Conservation (phyloP, 2,113 vertebrate genomes). For the Danionella cerebrum region DNA sequence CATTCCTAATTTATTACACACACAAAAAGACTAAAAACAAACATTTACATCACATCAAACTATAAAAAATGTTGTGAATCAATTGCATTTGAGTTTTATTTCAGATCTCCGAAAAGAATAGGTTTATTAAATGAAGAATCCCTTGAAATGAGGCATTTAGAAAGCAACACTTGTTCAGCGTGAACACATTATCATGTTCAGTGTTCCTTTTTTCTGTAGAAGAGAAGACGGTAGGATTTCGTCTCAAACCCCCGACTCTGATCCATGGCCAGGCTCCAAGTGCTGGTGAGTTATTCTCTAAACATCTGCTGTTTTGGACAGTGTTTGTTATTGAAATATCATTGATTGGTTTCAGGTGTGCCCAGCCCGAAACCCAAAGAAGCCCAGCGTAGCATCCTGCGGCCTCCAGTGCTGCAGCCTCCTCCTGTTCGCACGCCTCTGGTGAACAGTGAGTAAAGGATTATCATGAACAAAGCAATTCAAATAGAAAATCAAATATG, state of each 20-base stretch:
- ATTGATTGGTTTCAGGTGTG: conserved; percentile 58
- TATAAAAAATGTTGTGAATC: too few species aligned
- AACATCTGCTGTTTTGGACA: neutral
- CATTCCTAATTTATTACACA: too few species aligned
- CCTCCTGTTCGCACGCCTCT: conserved; percentile 64
- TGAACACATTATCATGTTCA: neutral
- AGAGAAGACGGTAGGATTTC: conserved; percentile 77
- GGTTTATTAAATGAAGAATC: too few species aligned
- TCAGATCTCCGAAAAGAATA: too few species aligned
- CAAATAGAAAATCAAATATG: neutral
- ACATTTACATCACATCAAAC: too few species aligned
- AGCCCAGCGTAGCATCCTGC: conserved; percentile 76
- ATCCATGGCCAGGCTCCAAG: conserved; percentile 85
- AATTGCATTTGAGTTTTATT: too few species aligned
- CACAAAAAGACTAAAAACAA: too few species aligned
- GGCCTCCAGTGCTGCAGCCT: conserved; percentile 75
- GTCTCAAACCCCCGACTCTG: conserved; percentile 75
- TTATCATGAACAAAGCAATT: neutral
- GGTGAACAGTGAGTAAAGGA: conserved; percentile 57
- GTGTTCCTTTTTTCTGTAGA: conserved; percentile 53
- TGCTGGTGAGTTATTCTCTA: conserved; percentile 61
- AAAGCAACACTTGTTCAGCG: too few species aligned
- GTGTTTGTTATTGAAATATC: neutral
- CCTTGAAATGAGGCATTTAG: too few species aligned
- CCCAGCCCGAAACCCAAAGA: conserved; percentile 83